phyloP scores from a whole-genome alignment of 2,888 invertebrate species.

The Lingula anatina region DNA sequence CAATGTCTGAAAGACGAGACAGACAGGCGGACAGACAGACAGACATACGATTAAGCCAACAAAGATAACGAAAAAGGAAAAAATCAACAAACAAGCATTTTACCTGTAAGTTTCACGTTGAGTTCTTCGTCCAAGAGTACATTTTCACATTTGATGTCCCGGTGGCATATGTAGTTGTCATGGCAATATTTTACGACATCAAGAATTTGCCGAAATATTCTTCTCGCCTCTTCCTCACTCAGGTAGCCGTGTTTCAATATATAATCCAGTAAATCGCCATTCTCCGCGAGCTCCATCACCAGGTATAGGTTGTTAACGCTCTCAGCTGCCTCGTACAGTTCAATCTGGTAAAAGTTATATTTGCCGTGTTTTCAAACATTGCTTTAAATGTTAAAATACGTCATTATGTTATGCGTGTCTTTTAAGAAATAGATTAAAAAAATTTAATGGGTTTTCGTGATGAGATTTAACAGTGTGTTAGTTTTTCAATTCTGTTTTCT shows the following conservation, averaged over 20 bases:
- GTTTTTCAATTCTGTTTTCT: too few relatives aligned
- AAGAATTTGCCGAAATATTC: slow-evolving; percentile 22
- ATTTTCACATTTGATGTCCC: slow-evolving; percentile 34
- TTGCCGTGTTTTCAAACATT: too few relatives aligned
- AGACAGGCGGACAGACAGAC: too few relatives aligned
- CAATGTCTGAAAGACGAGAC: too few relatives aligned
- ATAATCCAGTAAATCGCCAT: slow-evolving; percentile 25
- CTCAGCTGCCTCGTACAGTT: slow-evolving; percentile 20
- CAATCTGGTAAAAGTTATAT: slow-evolving; percentile 15
- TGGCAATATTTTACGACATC: slow-evolving; percentile 24
- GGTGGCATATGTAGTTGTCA: slow-evolving; percentile 20
- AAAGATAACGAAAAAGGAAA: too few relatives aligned
- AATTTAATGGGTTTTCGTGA: too few relatives aligned
- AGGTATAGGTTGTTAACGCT: slow-evolving; percentile 20
- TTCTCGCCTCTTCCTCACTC: slow-evolving; percentile 17
- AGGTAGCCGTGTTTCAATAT: slow-evolving; percentile 23
- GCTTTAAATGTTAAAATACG: too few relatives aligned
- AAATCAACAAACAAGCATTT: background rate
- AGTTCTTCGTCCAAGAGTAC: slow-evolving; percentile 18
- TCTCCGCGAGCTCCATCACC: slow-evolving; percentile 24
- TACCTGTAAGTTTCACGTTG: slow-evolving; percentile 26
- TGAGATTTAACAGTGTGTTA: too few relatives aligned
- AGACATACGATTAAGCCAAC: too few relatives aligned
- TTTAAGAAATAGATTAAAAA: too few relatives aligned
- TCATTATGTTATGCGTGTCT: too few relatives aligned